These are phyloP conservation scores for Solen grandis DNA, from an alignment of 1,140 invertebrate species.

Conservation along the genomic window DNA sequence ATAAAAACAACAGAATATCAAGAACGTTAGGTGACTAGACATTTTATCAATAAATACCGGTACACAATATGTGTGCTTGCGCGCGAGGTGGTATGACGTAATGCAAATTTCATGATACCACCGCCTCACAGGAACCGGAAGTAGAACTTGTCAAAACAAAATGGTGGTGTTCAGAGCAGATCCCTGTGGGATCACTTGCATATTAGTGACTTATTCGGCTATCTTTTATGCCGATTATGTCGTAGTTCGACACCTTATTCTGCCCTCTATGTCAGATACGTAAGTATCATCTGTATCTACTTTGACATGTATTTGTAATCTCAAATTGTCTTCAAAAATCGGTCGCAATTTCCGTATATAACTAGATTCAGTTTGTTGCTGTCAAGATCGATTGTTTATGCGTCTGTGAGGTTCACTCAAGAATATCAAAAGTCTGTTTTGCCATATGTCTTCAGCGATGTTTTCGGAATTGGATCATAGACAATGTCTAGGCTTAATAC, in stretches of 20 bases:
- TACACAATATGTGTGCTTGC: no score
- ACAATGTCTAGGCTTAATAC: no score
- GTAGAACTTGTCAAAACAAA: slow-evolving; percentile 28
- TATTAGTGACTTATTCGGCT: slow-evolving; percentile 90
- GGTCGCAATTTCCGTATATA: no score
- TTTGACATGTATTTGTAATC: background rate
- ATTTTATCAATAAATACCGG: no score
- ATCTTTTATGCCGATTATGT: slow-evolving; percentile 96
- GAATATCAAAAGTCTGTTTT: background rate
- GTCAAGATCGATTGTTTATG: background rate
- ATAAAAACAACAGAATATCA: no score
- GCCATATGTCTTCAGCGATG: background rate
- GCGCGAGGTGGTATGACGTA: no score
- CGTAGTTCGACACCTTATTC: slow-evolving; percentile 91
- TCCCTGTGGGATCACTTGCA: slow-evolving; percentile 93
- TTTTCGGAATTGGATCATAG: no score
- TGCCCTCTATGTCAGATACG: slow-evolving; percentile 91
- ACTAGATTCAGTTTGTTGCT: background rate
- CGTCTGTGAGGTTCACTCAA: background rate
- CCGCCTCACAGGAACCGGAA: no score
- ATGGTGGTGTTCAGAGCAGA: slow-evolving; percentile 86
- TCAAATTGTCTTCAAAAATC: background rate
- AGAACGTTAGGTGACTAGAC: no score
- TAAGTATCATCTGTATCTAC: slow-evolving; percentile 78
- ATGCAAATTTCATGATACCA: no score